Evolutionary conservation across 2,113 vertebrate species (phyloP), one percentile per base, ranked within the genome.

Genomic region (Grammomys dolichurus): DNA sequence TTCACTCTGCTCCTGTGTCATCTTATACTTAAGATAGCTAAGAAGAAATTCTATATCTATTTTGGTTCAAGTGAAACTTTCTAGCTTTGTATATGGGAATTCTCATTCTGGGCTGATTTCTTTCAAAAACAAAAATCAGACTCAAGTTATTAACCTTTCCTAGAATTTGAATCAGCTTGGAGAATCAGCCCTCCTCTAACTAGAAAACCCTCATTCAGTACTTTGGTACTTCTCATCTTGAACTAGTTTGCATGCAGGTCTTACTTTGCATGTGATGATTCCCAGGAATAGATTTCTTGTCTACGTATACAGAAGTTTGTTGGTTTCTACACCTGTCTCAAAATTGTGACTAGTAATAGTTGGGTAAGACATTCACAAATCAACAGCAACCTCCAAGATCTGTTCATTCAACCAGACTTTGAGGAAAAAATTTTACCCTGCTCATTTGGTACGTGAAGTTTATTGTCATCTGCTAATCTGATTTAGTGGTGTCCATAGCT

Each of bases 101-200:
- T 5, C 13, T 80, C 33, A 51, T 10, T 31, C 11, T 81, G 8
- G 5, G 2, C 0, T 5, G 9, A 80, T 10, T 6, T 8, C 0
- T 5, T 12, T 16, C 10, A 1, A 20, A 36, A 70, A 40, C 84
- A 5, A n/a, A 28, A 40, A n/a, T 7, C 20, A 65, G 17, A 0
- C 20, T 22, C 12, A 54, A 65, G 1, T 3, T 48, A 87, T 2
- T 60, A 40, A 87, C 4, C 11, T 73, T 85, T 82, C 24, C 22
- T 85, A 87, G 5, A 19, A 75, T 87, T 58, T 26, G 5, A 9
- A 43, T 7, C 26, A 51, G 4, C 0, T 69, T 92, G 6, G 12
- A 46, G 40, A 9, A 4, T 6, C 26, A 75, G 19, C 1, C 1
- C 7, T 19, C 14, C 13, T 26, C 46, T 80, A 40, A 14, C 17